phyloP scores from a whole-genome alignment of 2,113 vertebrate genomes.

The Orycteropus afer region DNA sequence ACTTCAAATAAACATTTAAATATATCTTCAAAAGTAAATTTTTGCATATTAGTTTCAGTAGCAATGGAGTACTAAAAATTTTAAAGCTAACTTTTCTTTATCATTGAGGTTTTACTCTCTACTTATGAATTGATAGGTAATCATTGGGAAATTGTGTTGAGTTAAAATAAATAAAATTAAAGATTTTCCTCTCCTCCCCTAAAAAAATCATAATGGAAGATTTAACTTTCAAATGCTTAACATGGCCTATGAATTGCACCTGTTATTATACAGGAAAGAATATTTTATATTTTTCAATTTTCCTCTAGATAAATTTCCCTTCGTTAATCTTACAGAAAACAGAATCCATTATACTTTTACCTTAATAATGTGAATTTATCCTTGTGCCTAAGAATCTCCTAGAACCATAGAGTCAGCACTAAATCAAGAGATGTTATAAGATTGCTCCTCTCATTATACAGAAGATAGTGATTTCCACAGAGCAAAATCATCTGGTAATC shows the following conservation, averaged over 20 bases:
- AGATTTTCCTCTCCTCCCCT: not conserved
- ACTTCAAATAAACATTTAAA: not conserved
- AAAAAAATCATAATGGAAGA: not conserved
- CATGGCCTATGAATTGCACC: not conserved
- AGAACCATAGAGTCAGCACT: not conserved
- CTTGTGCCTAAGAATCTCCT: not conserved
- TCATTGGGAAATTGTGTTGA: not conserved
- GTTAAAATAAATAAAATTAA: not conserved
- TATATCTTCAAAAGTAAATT: not conserved
- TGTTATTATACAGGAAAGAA: not conserved
- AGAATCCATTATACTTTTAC: not conserved
- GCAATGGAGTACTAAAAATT: not conserved
- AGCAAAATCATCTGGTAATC: not conserved
- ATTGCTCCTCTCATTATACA: not conserved
- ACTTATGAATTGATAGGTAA: not conserved
- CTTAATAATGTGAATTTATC: not conserved
- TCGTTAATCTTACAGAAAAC: not conserved
- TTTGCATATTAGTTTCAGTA: not conserved
- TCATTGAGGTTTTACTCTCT: not conserved
- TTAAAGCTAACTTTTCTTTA: not conserved
- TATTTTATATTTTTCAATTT: not conserved
- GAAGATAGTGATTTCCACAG: not conserved
- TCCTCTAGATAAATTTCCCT: not conserved
- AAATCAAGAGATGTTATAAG: not conserved
- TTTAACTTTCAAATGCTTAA: not conserved